A percentile compares a stretch with the other conserved stretches of the same genome.
Evolutionary conservation across 2,888 invertebrate genomes (phyloP).

Genomic region (Apamea epomidion): DNA sequence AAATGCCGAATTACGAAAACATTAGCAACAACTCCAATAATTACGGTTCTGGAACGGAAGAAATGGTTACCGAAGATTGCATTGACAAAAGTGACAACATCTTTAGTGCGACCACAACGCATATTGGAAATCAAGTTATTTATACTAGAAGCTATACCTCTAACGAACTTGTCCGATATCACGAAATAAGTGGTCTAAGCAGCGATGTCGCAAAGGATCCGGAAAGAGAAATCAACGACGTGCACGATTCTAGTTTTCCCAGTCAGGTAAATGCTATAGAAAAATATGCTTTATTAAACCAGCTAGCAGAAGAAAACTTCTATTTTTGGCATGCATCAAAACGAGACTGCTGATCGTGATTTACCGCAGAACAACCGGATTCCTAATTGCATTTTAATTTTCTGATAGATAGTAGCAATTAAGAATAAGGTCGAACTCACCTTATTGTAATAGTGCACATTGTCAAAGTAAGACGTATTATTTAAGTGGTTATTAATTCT

Average conservation of each 20-base stretch:
- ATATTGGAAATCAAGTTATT: conserved; percentile 76
- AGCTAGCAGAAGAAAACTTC: conserved; percentile 52
- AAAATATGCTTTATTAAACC: conserved; percentile 71
- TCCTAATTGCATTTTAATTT: conserved; percentile 86
- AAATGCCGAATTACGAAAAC: conserved; percentile 83
- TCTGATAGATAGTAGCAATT: conserved; percentile 79
- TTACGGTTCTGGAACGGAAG: conserved; percentile 81
- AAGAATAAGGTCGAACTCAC: conserved; percentile 77
- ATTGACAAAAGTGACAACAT: conserved; percentile 74
- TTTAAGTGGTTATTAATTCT: conserved; percentile 47
- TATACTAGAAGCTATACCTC: conserved; percentile 78
- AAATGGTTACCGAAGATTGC: conserved; percentile 77
- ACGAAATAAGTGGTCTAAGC: conserved; percentile 78
- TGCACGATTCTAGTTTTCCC: conserved; percentile 82
- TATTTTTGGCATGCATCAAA: conserved; percentile 33
- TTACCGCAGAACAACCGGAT: conserved; percentile 87
- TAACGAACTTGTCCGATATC: conserved; percentile 81
- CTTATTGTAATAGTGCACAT: conserved; percentile 74
- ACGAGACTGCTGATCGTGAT: conserved; percentile 69
- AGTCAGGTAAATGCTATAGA: conserved; percentile 79
- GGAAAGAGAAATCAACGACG: conserved; percentile 77
- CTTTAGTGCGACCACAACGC: conserved; percentile 70
- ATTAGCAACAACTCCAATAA: conserved; percentile 84
- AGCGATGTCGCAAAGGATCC: conserved; percentile 79
- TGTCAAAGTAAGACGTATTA: conserved; percentile 73